phyloP scores from a whole-genome alignment of 2,888 invertebrate species.

The Sylvicola cinctus region DNA sequence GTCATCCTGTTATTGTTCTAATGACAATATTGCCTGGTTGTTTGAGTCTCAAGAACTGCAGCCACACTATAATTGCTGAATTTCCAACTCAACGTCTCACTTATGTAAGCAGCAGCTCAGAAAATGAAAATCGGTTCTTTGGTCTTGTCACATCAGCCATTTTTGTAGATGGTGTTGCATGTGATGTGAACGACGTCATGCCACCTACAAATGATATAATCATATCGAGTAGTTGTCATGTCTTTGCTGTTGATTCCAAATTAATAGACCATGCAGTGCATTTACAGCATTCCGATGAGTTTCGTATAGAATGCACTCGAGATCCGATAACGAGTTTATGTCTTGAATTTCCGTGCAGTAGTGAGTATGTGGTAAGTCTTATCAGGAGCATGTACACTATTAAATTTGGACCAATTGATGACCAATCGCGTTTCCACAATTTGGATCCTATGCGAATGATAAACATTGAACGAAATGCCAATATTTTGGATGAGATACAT shows the following conservation, averaged over 20 bases:
- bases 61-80: conserved; percentile 61
- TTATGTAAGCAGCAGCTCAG: conserved; percentile 76
- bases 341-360: conserved; percentile 75
- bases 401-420: conserved; percentile 13
- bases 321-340: conserved; percentile 61
- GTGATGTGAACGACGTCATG: conserved; percentile 12
- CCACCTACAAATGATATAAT: conserved; percentile 25
- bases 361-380: conserved; percentile 51
- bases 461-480: background rate
- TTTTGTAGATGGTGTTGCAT: conserved; percentile 16
- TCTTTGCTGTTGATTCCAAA: conserved; percentile 82
- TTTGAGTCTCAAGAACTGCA: conserved; percentile 56
- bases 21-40: conserved; percentile 68
- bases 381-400: conserved; percentile 53
- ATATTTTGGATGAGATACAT: background rate
- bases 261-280: conserved; percentile 66
- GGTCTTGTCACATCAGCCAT: conserved; percentile 77
- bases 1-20: conserved; percentile 64
- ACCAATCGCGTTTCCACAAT: background rate
- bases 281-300: conserved; percentile 55
- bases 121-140: conserved; percentile 80
- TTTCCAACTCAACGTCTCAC: conserved; percentile 72
- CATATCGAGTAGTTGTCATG: conserved; percentile 79
- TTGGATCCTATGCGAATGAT: background rate
- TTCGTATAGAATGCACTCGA: conserved; percentile 67